Percentiles rank a stretch among this genome's conserved stretches.
phyloP scores from a whole-genome alignment of 2,113 vertebrate genomes.

The Leptosomus discolor region DNA sequence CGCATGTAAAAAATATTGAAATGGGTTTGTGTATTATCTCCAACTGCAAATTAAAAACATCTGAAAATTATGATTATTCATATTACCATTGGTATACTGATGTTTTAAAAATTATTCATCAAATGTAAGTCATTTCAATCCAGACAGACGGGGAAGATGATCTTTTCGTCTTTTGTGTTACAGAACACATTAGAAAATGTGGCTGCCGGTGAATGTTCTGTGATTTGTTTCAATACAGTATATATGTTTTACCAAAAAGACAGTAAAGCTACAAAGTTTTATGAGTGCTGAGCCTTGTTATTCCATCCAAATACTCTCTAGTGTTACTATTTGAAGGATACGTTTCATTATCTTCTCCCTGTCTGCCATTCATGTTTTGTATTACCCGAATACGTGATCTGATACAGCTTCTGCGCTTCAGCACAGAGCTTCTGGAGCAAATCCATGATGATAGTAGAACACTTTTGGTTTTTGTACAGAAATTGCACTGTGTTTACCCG shows the following conservation, averaged over 20 bases:
- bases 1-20: slow-evolving; percentile 15
- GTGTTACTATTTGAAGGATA: slow-evolving; percentile 56
- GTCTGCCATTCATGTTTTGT: slow-evolving; percentile 10
- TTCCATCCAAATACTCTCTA: slow-evolving; percentile 49
- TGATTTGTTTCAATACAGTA: slow-evolving; percentile 26
- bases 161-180: slow-evolving; percentile 43
- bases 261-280: slow-evolving; percentile 33
- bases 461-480: neutral
- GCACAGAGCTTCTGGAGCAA: slow-evolving; percentile 9
- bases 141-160: neutral
- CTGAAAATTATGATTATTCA: slow-evolving; percentile 17
- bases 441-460: slow-evolving; percentile 30
- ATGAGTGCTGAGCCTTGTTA: slow-evolving; percentile 31
- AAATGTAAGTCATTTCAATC: neutral
- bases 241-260: slow-evolving; percentile 30
- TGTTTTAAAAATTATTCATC: slow-evolving; percentile 22
- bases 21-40: slow-evolving; percentile 17
- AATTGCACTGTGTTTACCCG: neutral
- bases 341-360: slow-evolving; percentile 58
- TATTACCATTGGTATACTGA: neutral
- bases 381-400: neutral
- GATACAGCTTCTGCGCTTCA: neutral
- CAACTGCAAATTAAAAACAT: slow-evolving; percentile 46
- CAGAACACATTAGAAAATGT: neutral
- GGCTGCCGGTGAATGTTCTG: neutral